These are phyloP conservation scores for Eunapius fragilis DNA, from an alignment of 37 sponge, comb jelly and placozoan species.

Conservation along the genomic window DNA sequence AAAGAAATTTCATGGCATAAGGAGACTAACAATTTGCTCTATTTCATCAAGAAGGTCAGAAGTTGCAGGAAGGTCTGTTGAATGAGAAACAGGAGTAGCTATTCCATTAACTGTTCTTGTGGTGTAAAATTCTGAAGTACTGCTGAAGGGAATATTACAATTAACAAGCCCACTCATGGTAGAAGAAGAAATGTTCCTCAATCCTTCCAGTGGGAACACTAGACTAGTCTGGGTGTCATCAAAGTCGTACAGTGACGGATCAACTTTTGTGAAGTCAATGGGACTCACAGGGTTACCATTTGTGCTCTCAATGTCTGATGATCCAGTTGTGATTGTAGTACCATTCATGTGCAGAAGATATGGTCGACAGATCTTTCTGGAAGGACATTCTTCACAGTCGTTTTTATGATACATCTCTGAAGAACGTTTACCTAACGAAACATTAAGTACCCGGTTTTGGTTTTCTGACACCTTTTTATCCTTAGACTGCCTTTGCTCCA, in stretches of 20 bases:
- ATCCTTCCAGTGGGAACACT: slow-evolving; percentile 1
- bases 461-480: neutral
- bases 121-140: neutral
- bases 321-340: slow-evolving; percentile 6
- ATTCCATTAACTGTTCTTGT: neutral
- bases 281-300: slow-evolving; percentile 36
- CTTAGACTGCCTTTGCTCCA: neutral
- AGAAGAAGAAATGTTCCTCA: neutral
- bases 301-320: slow-evolving; percentile 14
- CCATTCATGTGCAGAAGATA: slow-evolving; percentile 10
- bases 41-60: slow-evolving; percentile 46
- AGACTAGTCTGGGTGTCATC: slow-evolving; percentile 38
- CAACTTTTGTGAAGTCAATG: slow-evolving; percentile 69
- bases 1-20: slow-evolving; percentile 43
- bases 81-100: neutral
- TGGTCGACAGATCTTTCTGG: slow-evolving; percentile 9
- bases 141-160: neutral
- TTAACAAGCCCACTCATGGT: neutral
- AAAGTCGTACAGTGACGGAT: slow-evolving; percentile 71
- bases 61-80: neutral
- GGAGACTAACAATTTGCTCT: slow-evolving; percentile 60
- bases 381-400: neutral
- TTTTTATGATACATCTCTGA: neutral
- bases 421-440: neutral
- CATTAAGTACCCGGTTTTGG: neutral